Base-by-base conservation (phyloP, 2,888 invertebrate species). In the Bruchidius siliquastri region DNA sequence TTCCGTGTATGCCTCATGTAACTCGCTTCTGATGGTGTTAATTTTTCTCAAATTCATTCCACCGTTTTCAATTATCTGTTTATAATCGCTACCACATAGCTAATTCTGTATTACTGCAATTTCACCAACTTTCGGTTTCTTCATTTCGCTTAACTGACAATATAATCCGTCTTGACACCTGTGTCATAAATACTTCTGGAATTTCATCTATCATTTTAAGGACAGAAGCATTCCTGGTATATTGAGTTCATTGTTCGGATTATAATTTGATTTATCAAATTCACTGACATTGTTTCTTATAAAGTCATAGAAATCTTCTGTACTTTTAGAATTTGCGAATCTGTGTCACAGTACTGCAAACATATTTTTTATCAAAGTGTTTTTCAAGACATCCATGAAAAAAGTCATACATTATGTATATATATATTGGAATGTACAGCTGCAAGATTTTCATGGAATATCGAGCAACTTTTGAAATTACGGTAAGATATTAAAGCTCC, bases 261-360 rank as follows among this genome's bases (percentile, higher is more conserved):
- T 30, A 74, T 81, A 83, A 74, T 81, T 80, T 3, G 82, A 82
- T 49, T 82, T 83, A 78, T 85, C 84, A 77, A 84, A 85, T 68
- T 74, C 76, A 71, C 74, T 20, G n/a, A 82, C 72, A 76, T 83
- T 75, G 21, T 71, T 18, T 72, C 77, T 81, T n/a, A 82, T 79
- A 13, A 74, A 75, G 21, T 80, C 76, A 79, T 87, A 87, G 67
- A 86, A 72, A 76, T 86, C 83, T 0, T 79, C 74, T 18, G 82
- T 84, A 21, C 76, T 32, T 81, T 72, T 67, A 83, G 79, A 21
- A 83, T 79, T 20, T 83, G 77, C 8, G 78, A 79, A 73, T 84
- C 83, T 0, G 83, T 84, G 72, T 84, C 83, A 30, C 76, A 81
- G 71, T 82, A 83, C n/a, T 21, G 20, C 8, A 70, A 1, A 26